Percentiles rank a stretch among this genome's conserved stretches.
Conservation (phyloP, 2,888 invertebrate genomes). For the Scaptomyza parva region DNA sequence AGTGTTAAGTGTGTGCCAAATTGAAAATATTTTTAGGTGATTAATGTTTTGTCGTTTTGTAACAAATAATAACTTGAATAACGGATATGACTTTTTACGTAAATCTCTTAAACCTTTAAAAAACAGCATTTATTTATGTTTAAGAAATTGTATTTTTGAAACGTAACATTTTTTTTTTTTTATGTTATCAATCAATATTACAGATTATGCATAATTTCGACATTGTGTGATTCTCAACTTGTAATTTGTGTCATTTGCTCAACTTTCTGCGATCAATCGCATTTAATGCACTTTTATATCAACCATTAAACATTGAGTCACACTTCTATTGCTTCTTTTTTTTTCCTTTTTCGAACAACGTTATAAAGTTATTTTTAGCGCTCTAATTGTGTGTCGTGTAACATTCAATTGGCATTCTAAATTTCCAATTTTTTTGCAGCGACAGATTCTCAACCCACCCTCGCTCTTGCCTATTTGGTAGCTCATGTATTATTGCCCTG, state of each 20-base stretch:
- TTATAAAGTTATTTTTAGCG: constrained; percentile 36
- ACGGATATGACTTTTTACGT: too few species aligned
- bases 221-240: constrained; percentile 13
- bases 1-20: too few species aligned
- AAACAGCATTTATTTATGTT: too few species aligned
- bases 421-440: constrained; percentile 27
- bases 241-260: constrained; percentile 1
- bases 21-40: too few species aligned
- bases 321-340: background rate
- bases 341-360: constrained; percentile 10
- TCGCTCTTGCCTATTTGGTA: constrained; percentile 3
- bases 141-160: too few species aligned
- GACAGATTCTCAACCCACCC: constrained; percentile 43
- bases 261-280: constrained; percentile 29
- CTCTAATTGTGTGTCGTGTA: constrained; percentile 63
- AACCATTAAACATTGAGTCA: background rate
- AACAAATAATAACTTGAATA: too few species aligned
- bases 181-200: too few species aligned
- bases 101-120: too few species aligned
- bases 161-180: too few species aligned
- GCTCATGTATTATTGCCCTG: constrained; percentile 3
- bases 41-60: too few species aligned
- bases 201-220: background rate
- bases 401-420: constrained; percentile 52
- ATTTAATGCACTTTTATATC: background rate